A percentile compares a stretch with the other conserved stretches of the same genome.
Conservation (phyloP, 2,888 invertebrate genomes). For the Mythimna albipuncta region DNA sequence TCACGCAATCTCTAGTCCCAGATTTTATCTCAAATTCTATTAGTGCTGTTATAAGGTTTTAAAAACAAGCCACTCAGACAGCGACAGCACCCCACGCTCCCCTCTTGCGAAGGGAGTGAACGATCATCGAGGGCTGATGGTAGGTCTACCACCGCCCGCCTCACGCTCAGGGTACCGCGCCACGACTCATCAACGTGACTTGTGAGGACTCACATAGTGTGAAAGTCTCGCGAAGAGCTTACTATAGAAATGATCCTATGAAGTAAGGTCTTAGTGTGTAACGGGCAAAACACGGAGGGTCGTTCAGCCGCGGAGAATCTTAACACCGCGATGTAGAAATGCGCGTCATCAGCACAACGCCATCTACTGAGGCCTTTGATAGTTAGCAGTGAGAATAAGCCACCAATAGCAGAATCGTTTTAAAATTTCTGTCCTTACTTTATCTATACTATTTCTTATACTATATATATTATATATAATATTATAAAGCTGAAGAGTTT, state of each 20-base stretch:
- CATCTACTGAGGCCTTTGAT: slow-evolving; percentile 15
- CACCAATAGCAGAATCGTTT: no score
- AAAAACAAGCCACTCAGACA: slow-evolving; percentile 40
- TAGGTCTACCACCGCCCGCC: slow-evolving; percentile 51
- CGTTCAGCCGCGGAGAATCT: slow-evolving; percentile 35
- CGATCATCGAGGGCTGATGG: slow-evolving; percentile 51
- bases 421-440: no score
- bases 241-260: slow-evolving; percentile 56
- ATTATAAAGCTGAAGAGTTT: no score
- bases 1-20: no score
- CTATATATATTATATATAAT: no score
- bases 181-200: slow-evolving; percentile 59
- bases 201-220: slow-evolving; percentile 58
- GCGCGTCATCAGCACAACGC: slow-evolving; percentile 38
- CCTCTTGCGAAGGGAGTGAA: slow-evolving; percentile 46
- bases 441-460: no score
- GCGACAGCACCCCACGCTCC: slow-evolving; percentile 44
- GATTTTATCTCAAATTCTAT: no score
- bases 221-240: slow-evolving; percentile 58
- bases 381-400: not conserved
- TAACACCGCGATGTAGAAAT: slow-evolving; percentile 44
- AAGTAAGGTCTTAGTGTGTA: slow-evolving; percentile 30
- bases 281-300: not conserved
- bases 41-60: not conserved
- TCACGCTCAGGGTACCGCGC: slow-evolving; percentile 59